Conservation (phyloP, 2,888 invertebrate species). For the Cecidostiba fungosa region DNA sequence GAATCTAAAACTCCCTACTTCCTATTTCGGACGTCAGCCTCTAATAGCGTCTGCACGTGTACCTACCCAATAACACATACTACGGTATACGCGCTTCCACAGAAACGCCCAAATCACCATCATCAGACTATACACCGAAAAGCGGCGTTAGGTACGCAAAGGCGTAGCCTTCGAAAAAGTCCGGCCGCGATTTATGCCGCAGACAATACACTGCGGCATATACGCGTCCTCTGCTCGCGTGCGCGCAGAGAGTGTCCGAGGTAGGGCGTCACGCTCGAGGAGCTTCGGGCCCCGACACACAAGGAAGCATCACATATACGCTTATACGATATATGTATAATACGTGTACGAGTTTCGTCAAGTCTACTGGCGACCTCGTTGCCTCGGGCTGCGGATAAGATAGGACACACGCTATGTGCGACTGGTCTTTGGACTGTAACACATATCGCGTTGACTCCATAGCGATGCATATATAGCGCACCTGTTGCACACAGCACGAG, state of each 20-base stretch:
- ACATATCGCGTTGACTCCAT: not conserved
- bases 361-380: slow-evolving; percentile 47
- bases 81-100: not conserved
- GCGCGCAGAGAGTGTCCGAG: slow-evolving; percentile 63
- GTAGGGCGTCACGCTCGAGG: slow-evolving; percentile 79
- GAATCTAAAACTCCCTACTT: not conserved
- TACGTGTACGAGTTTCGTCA: slow-evolving; percentile 34
- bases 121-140: not conserved
- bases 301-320: slow-evolving; percentile 34
- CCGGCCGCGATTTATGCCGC: slow-evolving; percentile 6
- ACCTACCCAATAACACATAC: not conserved
- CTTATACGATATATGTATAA: not conserved
- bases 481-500: not conserved
- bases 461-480: not conserved
- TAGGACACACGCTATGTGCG: not conserved
- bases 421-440: not conserved
- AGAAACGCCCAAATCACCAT: not conserved
- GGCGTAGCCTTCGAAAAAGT: slow-evolving; percentile 14
- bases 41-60: too few relatives aligned
- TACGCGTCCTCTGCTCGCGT: slow-evolving; percentile 13
- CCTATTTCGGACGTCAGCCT: not conserved
- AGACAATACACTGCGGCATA: not conserved
- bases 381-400: slow-evolving; percentile 32
- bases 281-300: slow-evolving; percentile 70
- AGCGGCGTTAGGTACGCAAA: not conserved